Percentiles rank a stretch among this genome's conserved stretches.
Conservation (phyloP, 2,888 invertebrate genomes). For the Lobophora halterata region DNA sequence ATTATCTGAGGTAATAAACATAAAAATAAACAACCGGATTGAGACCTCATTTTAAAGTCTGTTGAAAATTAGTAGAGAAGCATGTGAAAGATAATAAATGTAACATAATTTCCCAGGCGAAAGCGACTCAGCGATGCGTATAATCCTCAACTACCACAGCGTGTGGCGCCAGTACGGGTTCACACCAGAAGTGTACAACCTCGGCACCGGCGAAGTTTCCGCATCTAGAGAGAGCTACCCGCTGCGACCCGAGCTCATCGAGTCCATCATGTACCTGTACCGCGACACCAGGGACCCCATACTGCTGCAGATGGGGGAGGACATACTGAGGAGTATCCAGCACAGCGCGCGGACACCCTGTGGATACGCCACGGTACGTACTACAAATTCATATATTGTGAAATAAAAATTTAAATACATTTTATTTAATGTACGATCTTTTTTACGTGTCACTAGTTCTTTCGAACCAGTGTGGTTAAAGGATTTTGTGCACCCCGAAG, state of each 20-base stretch:
- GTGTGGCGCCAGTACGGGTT: slow-evolving; percentile 99
- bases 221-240: slow-evolving; percentile 94
- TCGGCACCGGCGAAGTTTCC: slow-evolving; percentile 92
- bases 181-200: slow-evolving; percentile 98
- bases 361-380: slow-evolving; percentile 96
- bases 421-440: too few species aligned
- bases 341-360: slow-evolving; percentile 95
- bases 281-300: slow-evolving; percentile 96
- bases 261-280: slow-evolving; percentile 98
- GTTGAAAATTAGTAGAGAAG: neutral
- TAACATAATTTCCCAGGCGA: too few species aligned
- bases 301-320: slow-evolving; percentile 95
- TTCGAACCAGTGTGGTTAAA: too few species aligned
- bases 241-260: slow-evolving; percentile 96
- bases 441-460: too few species aligned
- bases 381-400: too few species aligned
- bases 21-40: too few species aligned
- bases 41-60: too few species aligned
- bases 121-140: slow-evolving; percentile 93
- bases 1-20: too few species aligned
- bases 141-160: slow-evolving; percentile 96
- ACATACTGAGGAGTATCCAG: slow-evolving; percentile 95
- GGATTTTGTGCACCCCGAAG: too few species aligned
- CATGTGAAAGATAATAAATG: neutral
- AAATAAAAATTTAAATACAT: too few species aligned